These are phyloP conservation scores for Tachystola acroxantha DNA, from an alignment of 2,888 invertebrate genomes.

Conservation along the genomic window DNA sequence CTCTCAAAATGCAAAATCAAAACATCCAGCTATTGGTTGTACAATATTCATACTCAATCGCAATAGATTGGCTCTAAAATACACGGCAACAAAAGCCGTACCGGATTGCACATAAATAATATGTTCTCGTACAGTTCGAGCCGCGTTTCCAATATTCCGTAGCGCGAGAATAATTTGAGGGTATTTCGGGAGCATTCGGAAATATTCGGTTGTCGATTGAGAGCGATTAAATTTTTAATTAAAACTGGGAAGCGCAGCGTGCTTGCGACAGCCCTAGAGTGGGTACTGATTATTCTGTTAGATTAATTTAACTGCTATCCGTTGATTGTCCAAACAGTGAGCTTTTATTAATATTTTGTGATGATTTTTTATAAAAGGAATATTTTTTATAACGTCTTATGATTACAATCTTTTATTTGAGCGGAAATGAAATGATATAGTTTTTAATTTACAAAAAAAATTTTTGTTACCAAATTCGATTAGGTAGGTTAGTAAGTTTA, in stretches of 20 bases:
- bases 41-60: conserved; percentile 2
- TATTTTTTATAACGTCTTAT: too few species aligned
- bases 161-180: conserved; percentile 1
- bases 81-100: conserved; percentile 3
- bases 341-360: too few species aligned
- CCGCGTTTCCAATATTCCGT: conserved; percentile 17
- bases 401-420: too few species aligned
- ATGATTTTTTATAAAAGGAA: too few species aligned
- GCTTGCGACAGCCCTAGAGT: neutral
- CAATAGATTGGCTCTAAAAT: conserved; percentile 3
- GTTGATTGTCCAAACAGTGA: too few species aligned
- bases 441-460: too few species aligned
- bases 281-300: neutral
- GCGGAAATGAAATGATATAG: too few species aligned
- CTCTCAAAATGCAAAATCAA: too few species aligned
- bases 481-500: too few species aligned
- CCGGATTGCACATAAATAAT: conserved; percentile 14
- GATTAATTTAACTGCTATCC: too few species aligned
- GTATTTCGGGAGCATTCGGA: neutral
- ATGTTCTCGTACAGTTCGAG: conserved; percentile 6
- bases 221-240: conserved; percentile 27
- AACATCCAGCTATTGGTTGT: neutral
- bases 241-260: conserved; percentile 11
- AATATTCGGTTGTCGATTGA: conserved; percentile 4
- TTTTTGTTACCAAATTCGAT: too few species aligned